A percentile compares a stretch with the other conserved stretches of the same genome.
Evolutionary conservation across 1,140 invertebrate species (phyloP).

Genomic region (Polypedilum vanderplanki): DNA sequence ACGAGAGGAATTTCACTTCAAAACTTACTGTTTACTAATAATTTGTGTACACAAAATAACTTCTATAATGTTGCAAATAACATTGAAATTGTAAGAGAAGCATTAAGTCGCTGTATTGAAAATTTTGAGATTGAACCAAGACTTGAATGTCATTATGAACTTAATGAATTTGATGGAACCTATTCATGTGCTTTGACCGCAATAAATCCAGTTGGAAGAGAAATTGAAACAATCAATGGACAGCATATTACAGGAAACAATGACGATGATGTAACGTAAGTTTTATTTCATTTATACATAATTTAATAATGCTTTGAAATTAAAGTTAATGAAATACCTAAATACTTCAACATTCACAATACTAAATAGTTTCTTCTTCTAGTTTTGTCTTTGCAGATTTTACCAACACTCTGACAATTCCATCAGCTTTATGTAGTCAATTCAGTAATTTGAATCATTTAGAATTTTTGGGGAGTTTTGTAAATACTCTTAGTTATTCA

Average conservation of each 20-base stretch:
- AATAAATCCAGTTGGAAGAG: neutral
- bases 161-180: neutral
- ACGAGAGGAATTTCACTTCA: neutral
- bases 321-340: no score
- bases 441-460: neutral
- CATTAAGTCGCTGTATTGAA: neutral
- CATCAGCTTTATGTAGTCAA: neutral
- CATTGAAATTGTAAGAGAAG: neutral
- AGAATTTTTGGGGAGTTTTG: neutral
- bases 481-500: neutral
- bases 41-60: neutral
- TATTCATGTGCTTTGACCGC: neutral
- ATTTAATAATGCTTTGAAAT: no score
- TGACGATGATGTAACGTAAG: neutral
- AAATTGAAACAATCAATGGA: neutral
- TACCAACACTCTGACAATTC: neutral
- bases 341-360: no score
- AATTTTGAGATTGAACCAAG: neutral
- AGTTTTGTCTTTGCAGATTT: no score
- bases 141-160: neutral
- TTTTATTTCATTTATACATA: neutral
- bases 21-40: neutral
- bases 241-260: neutral
- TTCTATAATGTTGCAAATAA: neutral
- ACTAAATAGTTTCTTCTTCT: no score